phyloP scores from a whole-genome alignment of 2,888 invertebrate genomes.

The Nemotelus pantherinus region DNA sequence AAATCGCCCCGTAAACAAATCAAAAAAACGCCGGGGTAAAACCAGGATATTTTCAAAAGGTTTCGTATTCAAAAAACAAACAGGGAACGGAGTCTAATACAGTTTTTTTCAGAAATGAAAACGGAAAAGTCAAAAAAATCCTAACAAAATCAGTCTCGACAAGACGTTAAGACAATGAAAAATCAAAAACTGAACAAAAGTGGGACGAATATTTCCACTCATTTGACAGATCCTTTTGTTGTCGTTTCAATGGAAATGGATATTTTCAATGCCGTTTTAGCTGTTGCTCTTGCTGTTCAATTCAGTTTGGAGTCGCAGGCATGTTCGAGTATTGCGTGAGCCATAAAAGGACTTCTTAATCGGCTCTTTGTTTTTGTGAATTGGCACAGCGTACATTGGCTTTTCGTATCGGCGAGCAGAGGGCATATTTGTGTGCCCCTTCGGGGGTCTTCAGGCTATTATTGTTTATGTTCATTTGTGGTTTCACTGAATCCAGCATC shows the following conservation, averaged over 20 bases:
- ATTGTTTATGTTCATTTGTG: constrained; percentile 43
- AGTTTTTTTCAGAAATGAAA: not conserved
- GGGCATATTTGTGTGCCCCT: constrained; percentile 31
- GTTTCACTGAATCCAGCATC: not conserved
- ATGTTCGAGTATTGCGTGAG: not conserved
- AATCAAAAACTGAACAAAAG: constrained; percentile 48
- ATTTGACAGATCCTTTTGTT: constrained; percentile 47
- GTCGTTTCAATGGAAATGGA: not conserved
- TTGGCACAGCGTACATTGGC: constrained; percentile 29
- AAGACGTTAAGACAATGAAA: constrained; percentile 37
- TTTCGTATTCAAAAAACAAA: constrained; percentile 45
- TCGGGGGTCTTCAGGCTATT: constrained; percentile 29
- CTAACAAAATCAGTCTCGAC: not conserved
- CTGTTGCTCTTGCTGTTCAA: constrained; percentile 14
- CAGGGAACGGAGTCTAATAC: not conserved
- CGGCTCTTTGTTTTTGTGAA: constrained; percentile 38
- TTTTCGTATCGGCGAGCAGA: not conserved
- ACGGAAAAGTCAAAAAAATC: constrained; percentile 20
- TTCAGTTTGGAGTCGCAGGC: not conserved
- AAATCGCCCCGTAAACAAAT: constrained; percentile 35
- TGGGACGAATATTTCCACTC: constrained; percentile 49
- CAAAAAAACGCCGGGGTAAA: constrained; percentile 35
- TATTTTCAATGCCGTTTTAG: constrained; percentile 34
- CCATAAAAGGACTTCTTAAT: constrained; percentile 24
- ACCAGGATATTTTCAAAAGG: constrained; percentile 38